phyloP scores from a whole-genome alignment of 2,888 invertebrate species.

The Dasypolia templi region DNA sequence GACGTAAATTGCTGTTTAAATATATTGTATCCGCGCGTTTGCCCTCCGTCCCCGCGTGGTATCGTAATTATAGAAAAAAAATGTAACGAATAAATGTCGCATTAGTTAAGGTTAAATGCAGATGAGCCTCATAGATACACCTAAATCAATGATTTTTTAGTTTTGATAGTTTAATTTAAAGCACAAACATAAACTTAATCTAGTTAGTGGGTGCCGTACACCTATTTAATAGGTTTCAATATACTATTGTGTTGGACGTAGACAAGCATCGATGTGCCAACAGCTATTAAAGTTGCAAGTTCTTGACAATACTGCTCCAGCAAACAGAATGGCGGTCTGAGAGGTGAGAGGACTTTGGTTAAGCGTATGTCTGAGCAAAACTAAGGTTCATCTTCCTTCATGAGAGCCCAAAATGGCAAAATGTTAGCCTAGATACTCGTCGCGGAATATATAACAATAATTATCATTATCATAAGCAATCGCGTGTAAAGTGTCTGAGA shows the following conservation, averaged over 20 bases:
- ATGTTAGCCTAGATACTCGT: background rate
- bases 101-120: background rate
- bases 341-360: too few relatives aligned
- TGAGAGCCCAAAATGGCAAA: background rate
- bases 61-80: background rate
- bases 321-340: background rate
- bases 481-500: slow-evolving; percentile 1
- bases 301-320: background rate
- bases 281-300: background rate
- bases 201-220: too few relatives aligned
- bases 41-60: background rate
- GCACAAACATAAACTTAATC: too few relatives aligned
- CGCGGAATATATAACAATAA: background rate
- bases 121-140: too few relatives aligned
- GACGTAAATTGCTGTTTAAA: background rate
- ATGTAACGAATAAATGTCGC: too few relatives aligned
- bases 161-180: too few relatives aligned
- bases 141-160: too few relatives aligned
- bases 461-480: background rate
- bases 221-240: background rate
- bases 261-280: background rate
- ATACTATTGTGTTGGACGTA: background rate
- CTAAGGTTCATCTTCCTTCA: background rate
- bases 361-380: background rate
- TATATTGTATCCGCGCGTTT: background rate